Percentiles rank a stretch among this genome's conserved stretches.
These are phyloP conservation scores for Xenentodon cancila DNA, from an alignment of 2,797 vertebrate species.

Conservation along the genomic window DNA sequence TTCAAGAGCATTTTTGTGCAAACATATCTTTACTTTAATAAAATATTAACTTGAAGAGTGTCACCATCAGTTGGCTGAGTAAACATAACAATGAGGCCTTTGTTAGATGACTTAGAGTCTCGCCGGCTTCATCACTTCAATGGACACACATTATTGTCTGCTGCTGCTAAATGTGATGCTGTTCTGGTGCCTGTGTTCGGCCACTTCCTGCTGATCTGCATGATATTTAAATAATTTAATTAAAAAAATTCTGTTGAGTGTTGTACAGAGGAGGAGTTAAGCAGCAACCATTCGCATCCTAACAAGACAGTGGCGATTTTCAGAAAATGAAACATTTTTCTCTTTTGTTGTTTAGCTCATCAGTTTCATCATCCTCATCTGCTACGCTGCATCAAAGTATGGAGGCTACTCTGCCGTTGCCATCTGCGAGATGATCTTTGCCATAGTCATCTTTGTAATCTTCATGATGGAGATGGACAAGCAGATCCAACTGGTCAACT, in stretches of 20 bases:
- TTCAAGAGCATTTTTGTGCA: neutral
- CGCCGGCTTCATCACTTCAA: neutral
- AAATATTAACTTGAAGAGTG: conserved; percentile 13
- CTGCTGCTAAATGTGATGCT: neutral
- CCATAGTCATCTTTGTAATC: neutral
- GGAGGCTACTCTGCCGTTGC: neutral
- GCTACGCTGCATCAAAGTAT: neutral
- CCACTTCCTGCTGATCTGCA: neutral
- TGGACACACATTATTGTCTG: conserved; percentile 23
- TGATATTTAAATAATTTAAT: neutral
- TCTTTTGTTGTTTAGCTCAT: neutral
- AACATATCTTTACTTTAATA: no score
- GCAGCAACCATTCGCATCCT: no score
- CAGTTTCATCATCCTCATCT: neutral
- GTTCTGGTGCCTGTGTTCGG: neutral
- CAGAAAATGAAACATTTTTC: no score
- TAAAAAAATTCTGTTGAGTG: no score
- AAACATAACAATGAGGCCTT: conserved; percentile 18
- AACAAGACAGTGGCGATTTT: no score
- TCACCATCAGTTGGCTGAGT: conserved; percentile 3
- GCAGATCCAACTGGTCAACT: neutral
- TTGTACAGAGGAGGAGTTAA: no score
- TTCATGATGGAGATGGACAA: conserved; percentile 4
- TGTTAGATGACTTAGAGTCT: conserved; percentile 40
- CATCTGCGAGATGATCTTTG: neutral